Base-by-base conservation (phyloP, 2,113 vertebrate species). In the Ranitomeya imitator region DNA sequence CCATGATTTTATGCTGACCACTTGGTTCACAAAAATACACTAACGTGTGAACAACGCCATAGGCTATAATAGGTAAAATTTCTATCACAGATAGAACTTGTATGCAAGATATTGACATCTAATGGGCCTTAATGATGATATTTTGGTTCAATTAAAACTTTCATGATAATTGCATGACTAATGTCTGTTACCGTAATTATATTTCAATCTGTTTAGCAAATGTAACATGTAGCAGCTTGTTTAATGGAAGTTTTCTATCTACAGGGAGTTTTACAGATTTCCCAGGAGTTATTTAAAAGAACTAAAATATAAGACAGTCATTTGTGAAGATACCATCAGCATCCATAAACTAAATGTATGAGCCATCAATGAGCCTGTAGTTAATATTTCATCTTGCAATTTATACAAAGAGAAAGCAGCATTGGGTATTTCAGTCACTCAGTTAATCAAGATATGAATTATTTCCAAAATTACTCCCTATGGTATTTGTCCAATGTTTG, bases 391-490 rank as follows among this genome's bases (percentile, higher is more conserved):
- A 59, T 85, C 21, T 37, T 18, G 59, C 7, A 57, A 78, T 65
- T 11, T 79, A 86, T 86, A 76, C 74, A 86, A 76, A 65, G 11
- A 23, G 73, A 78, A 67, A 52, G 85, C 31, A 78, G 65, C 59
- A 13, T 61, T 71, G 77, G 77, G 63, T 79, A 79, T 85, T 80
- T 80, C 85, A 87, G n/a, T 87, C 63, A 80, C n/a, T 87, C 52
- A 87, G 85, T 87, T 87, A 54, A 87, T 87, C 77, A 80, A 87
- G 77, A 57, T 69, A 69, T 87, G 85, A 87, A 57, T 87, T 87
- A 87, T 87, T 80, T 86, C 63, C 76, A 31, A 71, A 71, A 87
- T 55, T 63, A 19, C 77, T 80, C 85, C 77, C 85, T 7, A 12
- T 78, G 12, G 85, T 57, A 4, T 54, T 57, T 71, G 85, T 69